Base-by-base conservation (phyloP, 2,888 invertebrate species). In the Pyrochroa serraticornis region DNA sequence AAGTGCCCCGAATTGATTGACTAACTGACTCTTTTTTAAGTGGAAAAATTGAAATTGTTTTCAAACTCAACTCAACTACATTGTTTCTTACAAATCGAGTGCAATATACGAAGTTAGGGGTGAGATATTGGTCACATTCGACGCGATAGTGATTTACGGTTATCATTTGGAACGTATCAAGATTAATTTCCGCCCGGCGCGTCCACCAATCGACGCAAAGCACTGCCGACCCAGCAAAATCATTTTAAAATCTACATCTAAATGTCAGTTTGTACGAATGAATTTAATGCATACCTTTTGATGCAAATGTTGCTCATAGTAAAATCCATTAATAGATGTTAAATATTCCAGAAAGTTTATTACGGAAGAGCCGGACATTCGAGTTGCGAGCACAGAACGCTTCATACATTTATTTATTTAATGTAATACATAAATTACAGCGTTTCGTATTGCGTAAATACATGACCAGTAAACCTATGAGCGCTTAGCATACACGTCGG, bases 1-100 rank as follows among this genome's bases (percentile, higher is more conserved):
- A 71, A 71, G 67, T 66, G 70, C 71, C 69, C 65, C 70, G 66
- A 75, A 77, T 76, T 75, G 76, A 77, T 76, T 77, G 75, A 76
- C 75, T 75, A 71, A 72, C 71, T 68, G 69, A 71, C 71, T 73
- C 70, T 75, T 71, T 66, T 63, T 55, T 47, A 68, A 71, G 60
- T 64, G 67, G 66, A 65, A 69, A 69, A 70, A 71, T 72, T 68
- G 69, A 70, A 71, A 71, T 71, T 70, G 70, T 70, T 71, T 67
- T 60, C 68, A 59, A 71, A 71, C 67, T 70, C 64, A 62, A 52
- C 49, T 62, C 49, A 45, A 52, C 46, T 57, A 54, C 47, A 58
- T 51, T 59, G 54, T 64, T 65, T 63, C 63, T 63, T 62, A 68
- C 61, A 64, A 62, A 62, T 65, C 60, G 50, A 57, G 45, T 50